phyloP scores from a whole-genome alignment of 2,113 vertebrate species.

The Salminus brasiliensis region DNA sequence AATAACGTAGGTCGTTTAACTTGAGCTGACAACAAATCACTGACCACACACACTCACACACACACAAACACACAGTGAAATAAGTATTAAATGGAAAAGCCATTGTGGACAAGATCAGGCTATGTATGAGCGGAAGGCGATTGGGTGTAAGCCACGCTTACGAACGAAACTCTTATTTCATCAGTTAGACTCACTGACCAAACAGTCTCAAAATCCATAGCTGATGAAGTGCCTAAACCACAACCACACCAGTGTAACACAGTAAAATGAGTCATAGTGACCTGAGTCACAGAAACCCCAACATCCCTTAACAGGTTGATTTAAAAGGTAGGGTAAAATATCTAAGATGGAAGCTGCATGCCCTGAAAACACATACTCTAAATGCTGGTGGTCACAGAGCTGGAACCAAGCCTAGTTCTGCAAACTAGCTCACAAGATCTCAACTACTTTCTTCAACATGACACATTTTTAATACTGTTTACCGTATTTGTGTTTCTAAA shows the following conservation, averaged over 20 bases:
- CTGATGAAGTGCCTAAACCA: background rate
- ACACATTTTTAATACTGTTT: too few relatives aligned
- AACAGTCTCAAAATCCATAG: background rate
- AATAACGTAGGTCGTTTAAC: background rate
- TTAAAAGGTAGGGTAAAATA: too few relatives aligned
- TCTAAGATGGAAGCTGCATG: too few relatives aligned
- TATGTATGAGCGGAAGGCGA: background rate
- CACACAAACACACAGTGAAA: background rate
- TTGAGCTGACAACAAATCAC: background rate
- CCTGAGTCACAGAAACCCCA: slow-evolving; percentile 7
- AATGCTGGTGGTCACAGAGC: too few relatives aligned
- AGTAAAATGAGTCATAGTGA: slow-evolving; percentile 4
- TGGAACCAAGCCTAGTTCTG: too few relatives aligned
- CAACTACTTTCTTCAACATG: too few relatives aligned
- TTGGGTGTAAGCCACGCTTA: background rate
- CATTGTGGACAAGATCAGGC: background rate
- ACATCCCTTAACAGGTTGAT: background rate
- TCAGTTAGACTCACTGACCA: background rate
- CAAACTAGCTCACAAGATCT: too few relatives aligned
- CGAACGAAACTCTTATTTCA: background rate
- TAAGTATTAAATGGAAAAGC: background rate
- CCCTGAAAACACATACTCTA: too few relatives aligned
- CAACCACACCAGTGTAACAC: background rate
- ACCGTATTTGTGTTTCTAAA: too few relatives aligned
- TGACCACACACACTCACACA: background rate